These are phyloP conservation scores for Eclectus roratus DNA, from an alignment of 2,113 vertebrate genomes.

Conservation along the genomic window DNA sequence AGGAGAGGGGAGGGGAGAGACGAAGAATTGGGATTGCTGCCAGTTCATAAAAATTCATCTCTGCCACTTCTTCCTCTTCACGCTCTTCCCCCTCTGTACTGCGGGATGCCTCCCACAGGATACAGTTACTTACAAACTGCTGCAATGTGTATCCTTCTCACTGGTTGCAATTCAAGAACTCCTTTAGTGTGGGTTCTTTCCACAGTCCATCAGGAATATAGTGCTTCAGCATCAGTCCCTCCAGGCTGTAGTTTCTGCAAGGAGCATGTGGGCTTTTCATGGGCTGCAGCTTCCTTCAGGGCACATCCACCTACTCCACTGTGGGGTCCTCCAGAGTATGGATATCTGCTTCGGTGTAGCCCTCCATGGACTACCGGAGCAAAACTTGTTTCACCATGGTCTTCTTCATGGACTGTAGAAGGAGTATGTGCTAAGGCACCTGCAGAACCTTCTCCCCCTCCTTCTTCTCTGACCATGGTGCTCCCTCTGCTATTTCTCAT, in stretches of 20 bases:
- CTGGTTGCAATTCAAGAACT: background rate
- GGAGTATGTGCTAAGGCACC: background rate
- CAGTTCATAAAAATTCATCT: background rate
- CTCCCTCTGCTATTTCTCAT: background rate
- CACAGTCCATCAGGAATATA: background rate
- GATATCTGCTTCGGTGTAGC: background rate
- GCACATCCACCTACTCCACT: background rate
- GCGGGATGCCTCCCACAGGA: background rate
- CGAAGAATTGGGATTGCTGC: background rate
- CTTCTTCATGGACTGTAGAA: background rate
- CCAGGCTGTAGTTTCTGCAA: background rate
- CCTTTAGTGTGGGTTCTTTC: background rate
- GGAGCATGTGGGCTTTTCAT: background rate
- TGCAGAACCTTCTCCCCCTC: background rate
- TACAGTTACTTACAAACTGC: background rate
- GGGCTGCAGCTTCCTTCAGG: background rate
- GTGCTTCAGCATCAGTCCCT: background rate
- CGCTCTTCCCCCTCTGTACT: background rate
- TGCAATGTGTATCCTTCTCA: background rate
- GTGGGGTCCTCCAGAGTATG: too few species aligned
- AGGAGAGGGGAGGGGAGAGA: too few species aligned
- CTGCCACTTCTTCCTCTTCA: background rate
- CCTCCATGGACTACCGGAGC: accelerated
- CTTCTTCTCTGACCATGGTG: accelerated
- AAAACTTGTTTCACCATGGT: background rate